A percentile compares a stretch with the other conserved stretches of the same genome.
Evolutionary conservation across 2,113 vertebrate genomes (phyloP).

Genomic region (Pangasianodon gigas): DNA sequence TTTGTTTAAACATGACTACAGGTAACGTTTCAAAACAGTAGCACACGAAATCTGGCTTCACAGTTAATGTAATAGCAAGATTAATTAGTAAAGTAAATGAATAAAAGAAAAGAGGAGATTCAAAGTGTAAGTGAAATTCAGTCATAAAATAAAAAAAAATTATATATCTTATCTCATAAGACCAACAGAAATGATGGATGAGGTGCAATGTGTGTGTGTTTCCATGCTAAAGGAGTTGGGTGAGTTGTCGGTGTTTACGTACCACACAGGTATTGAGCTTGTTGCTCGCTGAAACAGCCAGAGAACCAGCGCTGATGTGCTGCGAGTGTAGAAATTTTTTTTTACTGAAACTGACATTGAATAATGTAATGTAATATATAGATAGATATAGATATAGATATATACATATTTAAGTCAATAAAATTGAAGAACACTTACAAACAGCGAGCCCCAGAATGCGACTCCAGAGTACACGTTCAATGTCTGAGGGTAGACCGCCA

Average conservation of each 20-base stretch:
- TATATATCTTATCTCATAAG: not conserved
- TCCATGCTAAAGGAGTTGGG: not conserved
- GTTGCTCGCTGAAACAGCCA: constrained; percentile 5
- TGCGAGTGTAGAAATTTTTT: not conserved
- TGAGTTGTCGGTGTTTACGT: not conserved
- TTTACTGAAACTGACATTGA: not conserved
- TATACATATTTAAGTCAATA: no score
- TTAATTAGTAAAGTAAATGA: not conserved
- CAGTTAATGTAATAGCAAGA: no score
- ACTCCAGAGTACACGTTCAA: not conserved
- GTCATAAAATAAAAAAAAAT: not conserved
- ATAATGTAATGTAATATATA: not conserved
- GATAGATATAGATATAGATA: not conserved
- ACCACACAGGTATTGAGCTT: not conserved
- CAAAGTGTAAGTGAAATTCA: not conserved
- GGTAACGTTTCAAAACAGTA: no score
- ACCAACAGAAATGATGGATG: not conserved
- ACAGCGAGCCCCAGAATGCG: not conserved
- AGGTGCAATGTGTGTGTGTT: not conserved
- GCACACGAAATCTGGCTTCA: no score
- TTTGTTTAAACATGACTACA: no score
- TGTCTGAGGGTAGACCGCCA: not conserved
- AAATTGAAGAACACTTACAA: not conserved
- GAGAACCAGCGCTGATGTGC: not conserved
- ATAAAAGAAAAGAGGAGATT: not conserved